Percentiles rank a stretch among this genome's conserved stretches.
phyloP scores from a whole-genome alignment of 1,140 invertebrate species.

The Drosophila truncata region DNA sequence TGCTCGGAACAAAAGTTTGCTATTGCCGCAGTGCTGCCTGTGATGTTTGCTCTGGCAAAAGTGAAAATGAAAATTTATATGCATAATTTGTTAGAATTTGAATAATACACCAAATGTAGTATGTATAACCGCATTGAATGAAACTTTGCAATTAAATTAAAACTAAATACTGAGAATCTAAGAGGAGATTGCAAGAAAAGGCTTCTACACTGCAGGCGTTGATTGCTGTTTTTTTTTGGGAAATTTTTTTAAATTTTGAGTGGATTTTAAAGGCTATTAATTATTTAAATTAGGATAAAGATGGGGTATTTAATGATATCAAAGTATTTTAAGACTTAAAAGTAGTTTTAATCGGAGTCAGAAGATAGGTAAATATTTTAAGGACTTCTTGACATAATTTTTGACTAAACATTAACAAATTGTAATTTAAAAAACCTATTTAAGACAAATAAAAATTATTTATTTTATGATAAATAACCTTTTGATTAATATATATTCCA shows the following conservation, averaged over 20 bases:
- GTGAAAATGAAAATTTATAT: slow-evolving; percentile 55
- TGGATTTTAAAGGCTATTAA: neutral
- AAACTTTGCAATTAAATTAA: slow-evolving; percentile 48
- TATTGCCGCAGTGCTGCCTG: slow-evolving; percentile 3
- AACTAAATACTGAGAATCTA: slow-evolving; percentile 1
- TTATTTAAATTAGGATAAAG: neutral
- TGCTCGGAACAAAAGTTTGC: slow-evolving; percentile 31
- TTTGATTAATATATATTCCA: no score
- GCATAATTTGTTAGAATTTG: slow-evolving; percentile 47
- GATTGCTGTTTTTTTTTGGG: neutral
- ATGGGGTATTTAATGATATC: neutral
- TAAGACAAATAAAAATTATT: no score
- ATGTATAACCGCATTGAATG: slow-evolving; percentile 31
- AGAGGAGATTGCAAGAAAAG: neutral
- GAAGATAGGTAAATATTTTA: neutral
- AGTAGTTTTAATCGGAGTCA: neutral
- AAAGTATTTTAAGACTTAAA: neutral
- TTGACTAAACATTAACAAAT: neutral
- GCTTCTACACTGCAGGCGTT: neutral
- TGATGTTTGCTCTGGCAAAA: slow-evolving; percentile 42
- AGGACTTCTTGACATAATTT: no score
- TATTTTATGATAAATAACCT: no score
- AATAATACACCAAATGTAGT: slow-evolving; percentile 43
- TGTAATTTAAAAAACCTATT: no score
- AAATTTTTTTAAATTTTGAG: neutral